These are phyloP conservation scores for Hydrozoanthus gracilis DNA, from an alignment of 92 coral and sea anemone species.

Conservation along the genomic window DNA sequence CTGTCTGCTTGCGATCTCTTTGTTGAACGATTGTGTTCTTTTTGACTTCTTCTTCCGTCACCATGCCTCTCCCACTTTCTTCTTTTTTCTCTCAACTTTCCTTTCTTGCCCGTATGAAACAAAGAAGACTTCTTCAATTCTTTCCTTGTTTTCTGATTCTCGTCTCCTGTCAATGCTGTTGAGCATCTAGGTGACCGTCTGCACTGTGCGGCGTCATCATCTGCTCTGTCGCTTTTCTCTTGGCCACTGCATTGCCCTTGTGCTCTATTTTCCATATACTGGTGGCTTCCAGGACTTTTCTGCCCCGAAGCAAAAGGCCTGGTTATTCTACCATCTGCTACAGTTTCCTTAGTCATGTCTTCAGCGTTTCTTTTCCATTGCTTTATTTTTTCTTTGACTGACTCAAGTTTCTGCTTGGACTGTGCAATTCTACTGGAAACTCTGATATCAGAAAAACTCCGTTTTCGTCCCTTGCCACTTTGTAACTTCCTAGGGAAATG, in stretches of 20 bases:
- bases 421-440: slow-evolving; percentile 73
- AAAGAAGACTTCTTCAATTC: slow-evolving; percentile 72
- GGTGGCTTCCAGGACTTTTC: background rate
- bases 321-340: background rate
- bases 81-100: slow-evolving; percentile 27
- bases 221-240: background rate
- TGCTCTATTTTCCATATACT: background rate
- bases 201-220: background rate
- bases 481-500: slow-evolving; percentile 54
- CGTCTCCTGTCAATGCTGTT: background rate
- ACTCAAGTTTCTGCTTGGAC: slow-evolving; percentile 71
- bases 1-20: background rate
- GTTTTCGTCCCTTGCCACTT: slow-evolving; percentile 56
- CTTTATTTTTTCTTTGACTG: slow-evolving; percentile 75
- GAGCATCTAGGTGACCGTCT: slow-evolving; percentile 21
- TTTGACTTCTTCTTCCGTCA: background rate
- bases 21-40: background rate
- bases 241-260: background rate
- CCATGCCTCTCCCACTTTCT: slow-evolving; percentile 29
- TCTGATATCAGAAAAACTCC: slow-evolving; percentile 67
- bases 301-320: background rate
- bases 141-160: slow-evolving; percentile 60
- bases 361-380: slow-evolving; percentile 65
- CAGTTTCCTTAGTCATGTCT: background rate
- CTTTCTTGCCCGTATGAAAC: slow-evolving; percentile 46